Percentiles rank a stretch among this genome's conserved stretches.
Evolutionary conservation across 2,797 vertebrate species (phyloP).

Genomic region (Leptodactylus fallax): DNA sequence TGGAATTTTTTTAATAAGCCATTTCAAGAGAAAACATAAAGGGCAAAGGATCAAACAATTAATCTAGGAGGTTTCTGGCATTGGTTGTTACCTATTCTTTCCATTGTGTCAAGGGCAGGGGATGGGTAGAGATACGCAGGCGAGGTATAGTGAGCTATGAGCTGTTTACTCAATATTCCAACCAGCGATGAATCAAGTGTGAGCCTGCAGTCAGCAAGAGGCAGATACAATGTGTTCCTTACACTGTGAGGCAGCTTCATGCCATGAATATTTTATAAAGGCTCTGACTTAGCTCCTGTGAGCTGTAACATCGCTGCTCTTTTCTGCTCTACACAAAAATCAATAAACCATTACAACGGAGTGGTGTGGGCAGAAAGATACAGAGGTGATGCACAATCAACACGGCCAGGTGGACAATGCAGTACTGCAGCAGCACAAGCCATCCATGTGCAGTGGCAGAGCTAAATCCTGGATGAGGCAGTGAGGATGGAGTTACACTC

Average conservation of each 20-base stretch:
- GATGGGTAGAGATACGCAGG: conserved; percentile 6
- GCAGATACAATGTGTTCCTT: conserved; percentile 45
- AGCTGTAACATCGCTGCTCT: conserved; percentile 60
- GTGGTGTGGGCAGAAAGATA: conserved; percentile 46
- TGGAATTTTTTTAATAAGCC: background rate
- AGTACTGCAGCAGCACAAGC: conserved; percentile 17
- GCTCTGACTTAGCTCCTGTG: conserved; percentile 56
- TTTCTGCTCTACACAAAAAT: conserved; percentile 62
- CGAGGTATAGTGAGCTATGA: conserved; percentile 45
- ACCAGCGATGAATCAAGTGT: conserved; percentile 54
- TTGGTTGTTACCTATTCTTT: background rate
- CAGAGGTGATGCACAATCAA: conserved; percentile 46
- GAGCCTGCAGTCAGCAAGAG: conserved; percentile 51
- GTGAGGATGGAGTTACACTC: background rate
- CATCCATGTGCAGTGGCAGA: background rate
- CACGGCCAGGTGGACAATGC: conserved; percentile 21
- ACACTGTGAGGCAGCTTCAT: conserved; percentile 51
- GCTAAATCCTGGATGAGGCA: background rate
- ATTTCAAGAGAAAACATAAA: background rate
- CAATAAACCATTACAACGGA: conserved; percentile 63
- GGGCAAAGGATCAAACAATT: background rate
- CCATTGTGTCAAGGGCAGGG: background rate
- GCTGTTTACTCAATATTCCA: conserved; percentile 58
- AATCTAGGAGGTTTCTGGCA: background rate
- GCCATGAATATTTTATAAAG: conserved; percentile 63